These are phyloP conservation scores for Dorcus hopei DNA, from an alignment of 2,888 invertebrate species.

Conservation along the genomic window DNA sequence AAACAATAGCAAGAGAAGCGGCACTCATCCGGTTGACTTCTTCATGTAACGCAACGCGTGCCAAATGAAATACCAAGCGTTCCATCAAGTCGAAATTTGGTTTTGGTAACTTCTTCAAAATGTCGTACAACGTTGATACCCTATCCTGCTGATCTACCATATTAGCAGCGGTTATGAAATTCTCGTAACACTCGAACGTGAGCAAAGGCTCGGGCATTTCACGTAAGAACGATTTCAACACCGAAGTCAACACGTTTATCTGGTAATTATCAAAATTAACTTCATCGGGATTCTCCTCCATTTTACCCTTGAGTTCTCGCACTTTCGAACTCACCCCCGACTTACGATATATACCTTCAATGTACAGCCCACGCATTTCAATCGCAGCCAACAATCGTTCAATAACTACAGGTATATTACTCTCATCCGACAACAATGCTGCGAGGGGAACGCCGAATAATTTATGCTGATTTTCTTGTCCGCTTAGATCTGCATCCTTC, in stretches of 20 bases:
- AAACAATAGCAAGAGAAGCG: conserved; percentile 87
- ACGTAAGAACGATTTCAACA: conserved; percentile 83
- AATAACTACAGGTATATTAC: conserved; percentile 82
- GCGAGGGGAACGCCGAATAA: conserved; percentile 81
- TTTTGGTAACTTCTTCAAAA: conserved; percentile 84
- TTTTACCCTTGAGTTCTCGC: conserved; percentile 68
- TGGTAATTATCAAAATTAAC: conserved; percentile 76
- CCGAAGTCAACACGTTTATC: conserved; percentile 86
- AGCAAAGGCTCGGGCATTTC: conserved; percentile 92
- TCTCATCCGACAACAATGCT: conserved; percentile 69
- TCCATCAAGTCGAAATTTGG: conserved; percentile 89
- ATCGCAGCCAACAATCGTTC: conserved; percentile 86
- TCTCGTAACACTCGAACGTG: conserved; percentile 91
- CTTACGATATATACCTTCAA: conserved; percentile 91
- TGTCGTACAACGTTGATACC: conserved; percentile 79
- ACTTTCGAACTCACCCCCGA: conserved; percentile 84
- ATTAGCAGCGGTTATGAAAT: conserved; percentile 86
- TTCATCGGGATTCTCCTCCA: conserved; percentile 73
- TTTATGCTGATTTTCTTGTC: conserved; percentile 40
- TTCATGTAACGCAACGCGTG: conserved; percentile 83
- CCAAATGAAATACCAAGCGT: conserved; percentile 87
- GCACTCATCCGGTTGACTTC: conserved; percentile 89
- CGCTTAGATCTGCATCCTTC: conserved; percentile 47
- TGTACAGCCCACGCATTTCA: conserved; percentile 87
- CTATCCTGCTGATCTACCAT: conserved; percentile 78